Base-by-base conservation (phyloP, 2,888 invertebrate species). In the Epirrita christyi region DNA sequence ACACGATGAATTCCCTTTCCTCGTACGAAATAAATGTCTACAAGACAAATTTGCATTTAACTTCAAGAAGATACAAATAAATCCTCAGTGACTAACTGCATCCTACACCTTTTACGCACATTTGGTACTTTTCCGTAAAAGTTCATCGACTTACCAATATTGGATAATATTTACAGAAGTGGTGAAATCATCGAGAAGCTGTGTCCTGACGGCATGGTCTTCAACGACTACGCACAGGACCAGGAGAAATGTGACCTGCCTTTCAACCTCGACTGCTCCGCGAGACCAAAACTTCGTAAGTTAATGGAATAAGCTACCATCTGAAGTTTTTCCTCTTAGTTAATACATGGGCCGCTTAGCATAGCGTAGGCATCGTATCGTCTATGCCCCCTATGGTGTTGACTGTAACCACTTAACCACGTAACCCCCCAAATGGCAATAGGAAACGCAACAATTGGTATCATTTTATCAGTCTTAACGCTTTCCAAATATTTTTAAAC, bases 161-260 rank as follows among this genome's bases (percentile, higher is more conserved):
- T 57, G 50, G 6, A 44, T 38, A 58, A 59, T 53, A 11, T 47
- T 90, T 90, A 37, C 86, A 94, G 94, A 53, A 94, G 95, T 59
- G 96, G 96, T 21, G 93, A 92, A 68, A 94, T 95, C 52, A 95
- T 94, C 0, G 96, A 96, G 75, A 96, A 96, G 78, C 92, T 97
- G 2, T 98, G 97, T 67, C 96, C 97, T 0, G 97, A 98, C 78
- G 97, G 97, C 15, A 95, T 97, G 93, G 97, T 97, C 48, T 97
- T 97, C 92, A 97, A 97, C 71, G 97, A 97, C 85, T 97, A 94
- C 85, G 96, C 95, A 68, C 93, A 94, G 1, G 94, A 94, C 57
- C 95, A 96, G 55, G 97, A 97, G 83, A 97, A 97, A 78, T 97
- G 97, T 72, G 97, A 97, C 82, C 87, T 97, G 64, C 97, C 97